Conservation (phyloP, 2,888 invertebrate species). For the Hirtodrosophila cameraria region DNA sequence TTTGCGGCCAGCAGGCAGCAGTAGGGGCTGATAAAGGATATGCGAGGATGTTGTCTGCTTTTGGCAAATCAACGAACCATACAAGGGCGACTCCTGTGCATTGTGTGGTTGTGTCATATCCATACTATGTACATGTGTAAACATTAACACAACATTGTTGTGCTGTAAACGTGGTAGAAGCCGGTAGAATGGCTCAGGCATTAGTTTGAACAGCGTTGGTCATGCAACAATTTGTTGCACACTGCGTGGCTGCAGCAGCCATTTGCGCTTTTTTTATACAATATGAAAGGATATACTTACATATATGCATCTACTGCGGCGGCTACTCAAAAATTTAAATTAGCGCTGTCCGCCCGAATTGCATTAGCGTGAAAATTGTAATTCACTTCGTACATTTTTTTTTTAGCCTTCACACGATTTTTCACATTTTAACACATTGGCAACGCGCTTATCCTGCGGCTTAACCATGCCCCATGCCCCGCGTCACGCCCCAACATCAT, state of each 20-base stretch:
- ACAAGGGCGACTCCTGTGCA: conserved; percentile 31
- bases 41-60: conserved; percentile 51
- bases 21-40: conserved; percentile 11
- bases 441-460: conserved; percentile 64
- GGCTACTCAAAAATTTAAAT: conserved; percentile 77
- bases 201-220: conserved; percentile 50
- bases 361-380: conserved; percentile 67
- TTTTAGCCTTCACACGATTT: conserved; percentile 56
- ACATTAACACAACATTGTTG: conserved; percentile 75
- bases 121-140: conserved; percentile 68
- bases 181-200: conserved; percentile 26
- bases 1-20: neutral
- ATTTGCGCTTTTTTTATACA: conserved; percentile 53
- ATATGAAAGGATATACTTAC: too few relatives aligned
- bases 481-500: neutral
- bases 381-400: conserved; percentile 72
- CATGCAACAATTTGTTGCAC: conserved; percentile 79
- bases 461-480: conserved; percentile 39
- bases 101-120: conserved; percentile 54
- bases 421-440: conserved; percentile 65
- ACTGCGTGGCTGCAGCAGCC: conserved; percentile 19
- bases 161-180: neutral
- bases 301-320: too few relatives aligned
- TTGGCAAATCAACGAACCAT: conserved; percentile 68
- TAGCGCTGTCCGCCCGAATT: conserved; percentile 62